Base-by-base conservation (phyloP, 2,113 vertebrate genomes). In the Dolichallabes microphthalmus region DNA sequence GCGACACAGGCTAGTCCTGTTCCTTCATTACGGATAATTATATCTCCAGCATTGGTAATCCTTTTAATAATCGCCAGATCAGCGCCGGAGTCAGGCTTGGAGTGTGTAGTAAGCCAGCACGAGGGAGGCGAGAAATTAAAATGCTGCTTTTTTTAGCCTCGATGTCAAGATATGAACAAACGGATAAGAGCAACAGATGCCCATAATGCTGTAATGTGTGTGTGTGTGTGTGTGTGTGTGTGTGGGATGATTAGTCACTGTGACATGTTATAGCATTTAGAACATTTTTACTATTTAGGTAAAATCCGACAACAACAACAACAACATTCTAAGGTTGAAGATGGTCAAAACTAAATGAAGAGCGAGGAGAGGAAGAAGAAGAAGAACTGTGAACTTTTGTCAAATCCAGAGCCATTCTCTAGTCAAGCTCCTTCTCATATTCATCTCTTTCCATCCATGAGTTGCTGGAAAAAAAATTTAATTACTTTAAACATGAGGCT, bases 401-500 rank as follows among this genome's bases (percentile, higher is more conserved):
- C 66, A 27, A 13, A 22, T 12, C 64, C 53, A 27, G 14, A 27
- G 2, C 30, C 10, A 8, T 39, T n/a, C 9, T 86, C 83, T 84
- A 75, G 84, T 85, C 86, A 81, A 80, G 32, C 58, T 27, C 55
- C 35, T 85, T 69, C 76, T 80, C 55, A 71, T 88, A 86, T 84
- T 84, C 74, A 80, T 79, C 87, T 69, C 58, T 55, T 4, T 77
- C 32, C 64, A 39, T 61, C 77, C 66, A 86, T 94, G 92, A 96
- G 92, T 96, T 95, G 94, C 95, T 96, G 95, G 13, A 73, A 45
- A 93, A 96, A 96, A 96, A 95, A 92, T 94, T 91, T 94, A 95
- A 97, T 98, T 96, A 96, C 95, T 96, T 97, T 96, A 96, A 94
- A 94, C 94, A 94, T 93, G 89, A 95, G 91, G 92, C 88, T 88